Evolutionary conservation across 2,888 invertebrate species (phyloP).

Genomic region (Papilio elwesi): DNA sequence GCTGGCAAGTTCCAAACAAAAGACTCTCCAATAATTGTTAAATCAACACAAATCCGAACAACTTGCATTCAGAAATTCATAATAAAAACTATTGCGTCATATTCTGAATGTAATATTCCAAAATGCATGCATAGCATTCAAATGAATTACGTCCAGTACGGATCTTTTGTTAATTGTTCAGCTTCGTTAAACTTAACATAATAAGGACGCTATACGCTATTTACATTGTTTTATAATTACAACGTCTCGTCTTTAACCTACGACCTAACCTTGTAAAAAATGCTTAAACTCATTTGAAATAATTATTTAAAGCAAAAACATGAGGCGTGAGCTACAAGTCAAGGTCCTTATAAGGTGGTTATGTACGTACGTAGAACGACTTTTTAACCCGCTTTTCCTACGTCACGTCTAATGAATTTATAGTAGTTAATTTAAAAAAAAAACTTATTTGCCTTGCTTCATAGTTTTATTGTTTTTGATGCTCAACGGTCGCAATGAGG

Average conservation of each 20-base stretch:
- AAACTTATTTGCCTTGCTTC: neutral
- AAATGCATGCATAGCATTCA: neutral
- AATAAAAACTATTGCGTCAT: neutral
- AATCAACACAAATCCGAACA: conserved; percentile 8
- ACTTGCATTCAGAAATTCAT: neutral
- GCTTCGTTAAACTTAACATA: neutral
- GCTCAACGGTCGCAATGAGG: too few species aligned
- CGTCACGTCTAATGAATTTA: neutral
- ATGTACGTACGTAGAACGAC: neutral
- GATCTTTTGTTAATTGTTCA: neutral
- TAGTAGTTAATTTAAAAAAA: neutral
- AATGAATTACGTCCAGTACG: neutral
- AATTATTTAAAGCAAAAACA: conserved; percentile 2
- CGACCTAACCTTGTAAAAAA: neutral
- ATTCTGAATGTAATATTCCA: neutral
- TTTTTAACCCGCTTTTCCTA: neutral
- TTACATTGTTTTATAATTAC: neutral
- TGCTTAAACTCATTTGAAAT: neutral
- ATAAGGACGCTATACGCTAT: neutral
- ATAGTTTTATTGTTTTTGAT: too few species aligned
- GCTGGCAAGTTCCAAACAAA: conserved; percentile 1
- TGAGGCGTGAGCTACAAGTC: neutral
- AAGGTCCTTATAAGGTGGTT: neutral
- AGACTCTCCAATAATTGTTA: neutral
- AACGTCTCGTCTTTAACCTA: neutral